Base-by-base conservation (phyloP, 2,888 invertebrate genomes). In the Pimpla rufipes region DNA sequence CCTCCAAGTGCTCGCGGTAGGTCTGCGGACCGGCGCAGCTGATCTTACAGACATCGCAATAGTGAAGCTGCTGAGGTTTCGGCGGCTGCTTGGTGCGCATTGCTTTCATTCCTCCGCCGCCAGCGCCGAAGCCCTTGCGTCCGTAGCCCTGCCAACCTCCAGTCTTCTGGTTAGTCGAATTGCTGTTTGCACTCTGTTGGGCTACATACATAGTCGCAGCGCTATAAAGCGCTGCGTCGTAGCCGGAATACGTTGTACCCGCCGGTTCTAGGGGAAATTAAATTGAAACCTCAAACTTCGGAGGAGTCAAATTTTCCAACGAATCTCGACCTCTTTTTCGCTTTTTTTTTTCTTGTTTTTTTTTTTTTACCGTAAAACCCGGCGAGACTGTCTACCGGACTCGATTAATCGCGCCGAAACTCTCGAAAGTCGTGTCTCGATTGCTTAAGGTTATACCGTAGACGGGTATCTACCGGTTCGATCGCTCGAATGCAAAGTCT, bases 21-120 rank as follows among this genome's bases (percentile, higher is more conserved):
- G 98, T 98, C 95, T 98, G 98, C 3, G 98, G 98, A 0, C 98
- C 98, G 85, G 98, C 98, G 94, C 98, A 99, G 91, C 98, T 99
- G 91, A 99, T 99, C 94, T 99, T 99, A 94, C 99, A 99, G 13
- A 99, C 98, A 93, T 99, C 99, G 93, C 99, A 99, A 94, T 99
- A 99, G 94, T 99, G 99, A 86, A 99, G 94, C 92, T 98, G 98
- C 93, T 98, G 98, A 40, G 98, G 97, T 90, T 98, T 97, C 18
- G 98, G 98, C 78, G 98, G 97, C 37, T 96, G 96, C 94, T 97
- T 97, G 84, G 96, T 95, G 68, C 96, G 94, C 92, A 96, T 95
- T 90, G 95, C 94, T 92, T 95, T 95, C 93, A 93, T 93, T 74
- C 93, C 93, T 87, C 91, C 91, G 68, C 91, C 91, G 86, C 90